These are phyloP conservation scores for Drosophila dunni DNA, from an alignment of 1,140 invertebrate genomes.

Conservation along the genomic window DNA sequence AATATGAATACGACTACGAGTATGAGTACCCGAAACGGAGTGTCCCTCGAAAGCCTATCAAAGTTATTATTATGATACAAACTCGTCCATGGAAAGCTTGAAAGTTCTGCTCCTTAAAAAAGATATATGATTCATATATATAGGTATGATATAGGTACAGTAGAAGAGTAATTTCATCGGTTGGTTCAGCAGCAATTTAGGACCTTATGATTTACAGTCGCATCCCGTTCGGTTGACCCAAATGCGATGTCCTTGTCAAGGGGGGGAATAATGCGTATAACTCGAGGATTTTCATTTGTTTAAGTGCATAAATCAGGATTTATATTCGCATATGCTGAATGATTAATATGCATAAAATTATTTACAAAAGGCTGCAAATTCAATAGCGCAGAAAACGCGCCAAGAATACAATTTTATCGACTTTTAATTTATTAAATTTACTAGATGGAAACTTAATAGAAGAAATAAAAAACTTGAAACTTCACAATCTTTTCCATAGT, in stretches of 20 bases:
- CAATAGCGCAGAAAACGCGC: background rate
- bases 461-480: too few species aligned
- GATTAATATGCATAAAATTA: slow-evolving; percentile 16
- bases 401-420: background rate
- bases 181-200: background rate
- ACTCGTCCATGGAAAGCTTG: slow-evolving; percentile 28
- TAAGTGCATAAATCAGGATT: slow-evolving; percentile 57
- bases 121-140: background rate
- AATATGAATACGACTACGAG: background rate
- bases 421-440: background rate
- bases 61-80: slow-evolving; percentile 29
- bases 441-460: too few species aligned
- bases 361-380: slow-evolving; percentile 27
- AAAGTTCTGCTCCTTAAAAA: slow-evolving; percentile 7
- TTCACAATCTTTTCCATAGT: too few species aligned
- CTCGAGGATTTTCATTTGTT: slow-evolving; percentile 40
- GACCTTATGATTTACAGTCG: slow-evolving; percentile 24
- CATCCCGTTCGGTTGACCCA: slow-evolving; percentile 33
- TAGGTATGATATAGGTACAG: background rate
- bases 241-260: slow-evolving; percentile 18
- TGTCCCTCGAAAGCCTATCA: slow-evolving; percentile 52
- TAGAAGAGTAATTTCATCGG: background rate
- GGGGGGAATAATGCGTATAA: slow-evolving; percentile 26
- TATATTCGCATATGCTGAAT: slow-evolving; percentile 34
- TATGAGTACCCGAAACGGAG: slow-evolving; percentile 16